Evolutionary conservation across 2,888 invertebrate species (phyloP).

Genomic region (Eupeodes latifasciatus): DNA sequence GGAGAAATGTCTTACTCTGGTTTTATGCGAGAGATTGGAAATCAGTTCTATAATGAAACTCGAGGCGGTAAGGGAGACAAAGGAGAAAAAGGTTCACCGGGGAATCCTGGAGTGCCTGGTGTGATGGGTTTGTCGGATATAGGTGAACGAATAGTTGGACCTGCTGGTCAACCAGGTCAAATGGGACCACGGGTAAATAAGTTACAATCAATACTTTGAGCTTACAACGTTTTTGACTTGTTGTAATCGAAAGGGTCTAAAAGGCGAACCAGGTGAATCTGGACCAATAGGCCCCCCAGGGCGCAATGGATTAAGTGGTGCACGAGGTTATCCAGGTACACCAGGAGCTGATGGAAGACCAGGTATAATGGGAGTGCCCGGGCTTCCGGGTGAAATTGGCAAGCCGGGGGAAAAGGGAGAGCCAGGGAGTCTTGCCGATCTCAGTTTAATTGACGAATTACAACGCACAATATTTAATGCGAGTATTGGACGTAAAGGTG

Average conservation of each 20-base stretch:
- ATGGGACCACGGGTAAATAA: slow-evolving; percentile 40
- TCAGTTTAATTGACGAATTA: slow-evolving; percentile 81
- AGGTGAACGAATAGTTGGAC: slow-evolving; percentile 48
- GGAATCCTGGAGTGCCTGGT: slow-evolving; percentile 84
- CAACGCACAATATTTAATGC: slow-evolving; percentile 47
- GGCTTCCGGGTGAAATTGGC: slow-evolving; percentile 81
- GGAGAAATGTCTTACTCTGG: slow-evolving; percentile 56
- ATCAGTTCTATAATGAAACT: slow-evolving; percentile 42
- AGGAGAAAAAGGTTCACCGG: slow-evolving; percentile 75
- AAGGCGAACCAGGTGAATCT: slow-evolving; percentile 59
- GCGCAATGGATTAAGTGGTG: slow-evolving; percentile 87
- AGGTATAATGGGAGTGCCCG: slow-evolving; percentile 85
- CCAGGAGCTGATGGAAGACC: slow-evolving; percentile 85
- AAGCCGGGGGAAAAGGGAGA: slow-evolving; percentile 85
- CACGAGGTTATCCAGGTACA: slow-evolving; percentile 81
- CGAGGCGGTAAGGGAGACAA: slow-evolving; percentile 76
- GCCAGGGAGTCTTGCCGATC: slow-evolving; percentile 79
- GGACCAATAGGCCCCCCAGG: slow-evolving; percentile 86
- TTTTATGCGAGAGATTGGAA: slow-evolving; percentile 46
- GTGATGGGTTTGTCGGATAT: slow-evolving; percentile 85
- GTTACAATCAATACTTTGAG: neutral
- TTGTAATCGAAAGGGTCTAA: slow-evolving; percentile 21
- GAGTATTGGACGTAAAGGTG: slow-evolving; percentile 66
- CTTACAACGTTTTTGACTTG: neutral
- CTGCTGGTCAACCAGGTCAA: slow-evolving; percentile 83